Base-by-base conservation (phyloP, 2,888 invertebrate genomes). In the Diachrysia chrysitis region DNA sequence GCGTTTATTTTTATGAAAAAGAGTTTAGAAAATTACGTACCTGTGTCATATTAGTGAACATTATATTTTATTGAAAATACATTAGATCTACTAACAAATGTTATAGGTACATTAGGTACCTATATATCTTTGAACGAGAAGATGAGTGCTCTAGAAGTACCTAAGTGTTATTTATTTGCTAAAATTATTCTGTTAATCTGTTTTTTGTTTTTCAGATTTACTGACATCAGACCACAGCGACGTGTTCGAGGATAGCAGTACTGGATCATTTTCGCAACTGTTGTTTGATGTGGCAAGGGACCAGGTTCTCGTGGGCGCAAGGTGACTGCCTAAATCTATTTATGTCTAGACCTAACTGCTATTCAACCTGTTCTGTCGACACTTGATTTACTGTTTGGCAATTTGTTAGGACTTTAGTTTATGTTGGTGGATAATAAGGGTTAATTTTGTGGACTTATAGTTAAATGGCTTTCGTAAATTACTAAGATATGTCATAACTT, bases 251-350 rank as follows among this genome's bases (percentile, higher is more conserved):
- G 97, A 97, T 89, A 96, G 96, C 73, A 97, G 97, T 81, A 97
- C 98, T 79, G 96, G 96, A 73, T 96, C 97, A 79, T 98, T 97
- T 93, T 97, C 98, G 61, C 97, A 98, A 95, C 95, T 98, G 88
- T 95, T 98, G 66, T 98, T 98, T 91, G 98, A 99, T 94, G 97
- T 98, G 69, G 97, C 97, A 79, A 96, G 98, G 88, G 97, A 98
- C 92, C 98, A 98, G 93, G 96, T 99, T 84, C 96, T 99, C 85
- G 98, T 98, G 82, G 98, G 98, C 79, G 98, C 98, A 83, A 97
- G 98, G 98, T 98, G 95, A 96, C 96, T 94, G 76, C 81, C 84
- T 85, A 84, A 82, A 70, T 82, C 81, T 82, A 82, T 82, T 82
- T 79, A 75, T 70, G 81, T 77, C 71, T 72, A 72, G 71, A 70